These are phyloP conservation scores for Philereme vetulata DNA, from an alignment of 2,888 invertebrate species.

Conservation along the genomic window DNA sequence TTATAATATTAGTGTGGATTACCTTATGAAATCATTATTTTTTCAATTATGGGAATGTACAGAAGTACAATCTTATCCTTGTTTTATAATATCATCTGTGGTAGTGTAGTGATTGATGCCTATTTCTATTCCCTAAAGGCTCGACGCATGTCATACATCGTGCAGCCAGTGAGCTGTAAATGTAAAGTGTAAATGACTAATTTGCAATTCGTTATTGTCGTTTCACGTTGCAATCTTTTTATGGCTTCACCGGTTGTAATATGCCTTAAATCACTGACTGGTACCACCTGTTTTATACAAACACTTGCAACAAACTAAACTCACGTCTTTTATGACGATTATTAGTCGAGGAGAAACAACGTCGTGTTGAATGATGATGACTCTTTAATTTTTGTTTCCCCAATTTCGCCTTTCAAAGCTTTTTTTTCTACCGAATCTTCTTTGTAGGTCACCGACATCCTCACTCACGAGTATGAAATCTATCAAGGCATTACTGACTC, in stretches of 20 bases:
- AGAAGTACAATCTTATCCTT: too few species aligned
- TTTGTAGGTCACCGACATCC: conserved; percentile 59
- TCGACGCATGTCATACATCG: conserved; percentile 8
- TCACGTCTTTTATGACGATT: conserved; percentile 22
- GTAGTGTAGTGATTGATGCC: conserved; percentile 9
- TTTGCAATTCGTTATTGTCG: conserved; percentile 38
- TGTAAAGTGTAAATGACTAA: conserved; percentile 26
- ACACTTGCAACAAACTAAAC: conserved; percentile 20
- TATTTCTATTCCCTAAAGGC: conserved; percentile 12
- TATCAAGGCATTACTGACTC: conserved; percentile 49
- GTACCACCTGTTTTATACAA: conserved; percentile 14
- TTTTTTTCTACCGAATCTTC: conserved; percentile 46
- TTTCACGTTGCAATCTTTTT: conserved; percentile 32
- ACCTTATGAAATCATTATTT: too few species aligned
- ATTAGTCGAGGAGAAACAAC: conserved; percentile 28
- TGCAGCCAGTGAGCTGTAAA: conserved; percentile 24
- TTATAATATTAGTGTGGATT: too few species aligned
- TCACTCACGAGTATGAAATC: conserved; percentile 35
- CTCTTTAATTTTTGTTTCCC: conserved; percentile 42
- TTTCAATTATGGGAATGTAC: too few species aligned
- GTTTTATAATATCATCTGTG: not conserved
- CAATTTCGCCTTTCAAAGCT: conserved; percentile 46
- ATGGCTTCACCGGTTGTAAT: conserved; percentile 25
- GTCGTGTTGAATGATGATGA: conserved; percentile 26
- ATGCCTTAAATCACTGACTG: conserved; percentile 18